Conservation (phyloP, 1,140 invertebrate species). For the Lucilia cuprina region DNA sequence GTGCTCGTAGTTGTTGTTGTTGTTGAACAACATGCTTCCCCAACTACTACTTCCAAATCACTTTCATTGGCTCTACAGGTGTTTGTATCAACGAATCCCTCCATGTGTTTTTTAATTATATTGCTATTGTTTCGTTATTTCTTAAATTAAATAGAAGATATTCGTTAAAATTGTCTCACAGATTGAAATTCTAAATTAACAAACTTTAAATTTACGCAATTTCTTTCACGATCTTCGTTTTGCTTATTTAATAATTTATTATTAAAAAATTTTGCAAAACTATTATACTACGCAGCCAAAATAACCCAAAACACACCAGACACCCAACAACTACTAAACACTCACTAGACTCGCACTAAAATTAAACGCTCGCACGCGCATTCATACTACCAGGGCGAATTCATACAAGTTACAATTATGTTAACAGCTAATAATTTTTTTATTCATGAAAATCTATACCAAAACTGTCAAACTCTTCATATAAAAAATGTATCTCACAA, state of each 20-base stretch:
- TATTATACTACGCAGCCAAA: not conserved
- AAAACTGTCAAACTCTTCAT: no score
- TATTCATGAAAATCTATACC: no score
- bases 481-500: no score
- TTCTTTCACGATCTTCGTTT: not conserved
- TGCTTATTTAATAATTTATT: not conserved
- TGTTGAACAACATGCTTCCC: not conserved
- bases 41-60: not conserved
- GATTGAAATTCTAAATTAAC: not conserved
- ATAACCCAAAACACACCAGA: not conserved
- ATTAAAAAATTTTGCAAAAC: not conserved
- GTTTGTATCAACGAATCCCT: slow-evolving; percentile 9
- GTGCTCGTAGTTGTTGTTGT: not conserved
- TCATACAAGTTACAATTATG: no score
- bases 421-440: no score
- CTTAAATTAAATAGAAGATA: not conserved
- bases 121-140: not conserved
- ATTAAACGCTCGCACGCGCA: slow-evolving; percentile 8
- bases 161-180: not conserved
- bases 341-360: slow-evolving; percentile 1
- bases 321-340: slow-evolving; percentile 7
- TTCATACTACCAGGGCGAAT: not conserved
- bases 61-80: slow-evolving; percentile 23
- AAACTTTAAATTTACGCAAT: not conserved
- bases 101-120: slow-evolving; percentile 20